Conservation (phyloP, 1,140 invertebrate species). For the Batillaria attramentaria region DNA sequence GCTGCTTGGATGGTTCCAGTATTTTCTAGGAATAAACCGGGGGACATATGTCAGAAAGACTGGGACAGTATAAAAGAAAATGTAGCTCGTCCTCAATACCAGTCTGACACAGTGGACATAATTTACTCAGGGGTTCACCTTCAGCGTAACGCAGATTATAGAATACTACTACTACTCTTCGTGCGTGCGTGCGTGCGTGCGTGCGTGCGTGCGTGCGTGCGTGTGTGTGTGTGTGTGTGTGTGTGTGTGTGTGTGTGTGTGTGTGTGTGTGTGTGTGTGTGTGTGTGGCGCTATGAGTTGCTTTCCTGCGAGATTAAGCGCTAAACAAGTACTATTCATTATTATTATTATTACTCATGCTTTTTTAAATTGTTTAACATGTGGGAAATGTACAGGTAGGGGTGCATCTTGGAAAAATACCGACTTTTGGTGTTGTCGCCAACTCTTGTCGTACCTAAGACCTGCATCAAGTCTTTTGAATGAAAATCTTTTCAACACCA, state of each 20-base stretch:
- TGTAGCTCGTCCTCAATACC: too few species aligned
- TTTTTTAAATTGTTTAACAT: neutral
- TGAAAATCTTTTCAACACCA: too few species aligned
- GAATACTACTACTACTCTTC: neutral
- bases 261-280: constrained; percentile 2
- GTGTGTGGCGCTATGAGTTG: neutral
- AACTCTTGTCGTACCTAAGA: neutral
- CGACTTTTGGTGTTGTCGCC: neutral
- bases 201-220: neutral
- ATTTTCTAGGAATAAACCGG: too few species aligned
- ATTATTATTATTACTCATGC: neutral
- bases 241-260: neutral
- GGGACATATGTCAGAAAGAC: too few species aligned
- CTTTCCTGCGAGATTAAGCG: too few species aligned
- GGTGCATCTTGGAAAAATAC: neutral
- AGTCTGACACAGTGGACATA: too few species aligned
- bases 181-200: constrained; percentile 20
- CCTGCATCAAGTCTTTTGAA: too few species aligned
- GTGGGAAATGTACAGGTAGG: neutral
- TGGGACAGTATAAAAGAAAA: too few species aligned
- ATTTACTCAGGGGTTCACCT: too few species aligned
- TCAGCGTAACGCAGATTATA: too few species aligned
- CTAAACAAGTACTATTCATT: too few species aligned
- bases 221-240: neutral
- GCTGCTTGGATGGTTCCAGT: too few species aligned